These are phyloP conservation scores for Hirtodrosophila duncani DNA, from an alignment of 2,888 invertebrate species.

Conservation along the genomic window DNA sequence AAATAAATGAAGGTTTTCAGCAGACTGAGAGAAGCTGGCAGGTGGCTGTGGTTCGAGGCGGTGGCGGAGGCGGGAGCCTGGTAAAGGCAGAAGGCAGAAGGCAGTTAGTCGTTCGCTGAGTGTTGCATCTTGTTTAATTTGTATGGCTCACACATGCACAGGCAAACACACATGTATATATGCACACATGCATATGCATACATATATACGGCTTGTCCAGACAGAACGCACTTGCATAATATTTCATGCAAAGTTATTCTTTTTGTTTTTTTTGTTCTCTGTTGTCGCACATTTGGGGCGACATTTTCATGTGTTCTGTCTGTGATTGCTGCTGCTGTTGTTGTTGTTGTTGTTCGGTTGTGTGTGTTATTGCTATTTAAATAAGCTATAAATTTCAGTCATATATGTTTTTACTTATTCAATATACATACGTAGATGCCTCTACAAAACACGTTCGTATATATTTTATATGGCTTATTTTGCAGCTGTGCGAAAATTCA, in stretches of 20 bases:
- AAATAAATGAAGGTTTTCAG: neutral
- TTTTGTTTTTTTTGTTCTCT: slow-evolving; percentile 12
- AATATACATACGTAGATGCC: slow-evolving; percentile 18
- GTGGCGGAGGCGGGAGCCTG: neutral
- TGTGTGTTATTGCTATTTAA: slow-evolving; percentile 63
- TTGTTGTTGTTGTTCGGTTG: slow-evolving; percentile 28
- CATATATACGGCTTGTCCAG: slow-evolving; percentile 17
- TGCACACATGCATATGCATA: slow-evolving; percentile 9
- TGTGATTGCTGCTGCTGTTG: slow-evolving; percentile 62
- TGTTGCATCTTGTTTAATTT: slow-evolving; percentile 69
- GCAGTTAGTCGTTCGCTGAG: slow-evolving; percentile 45
- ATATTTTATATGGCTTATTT: slow-evolving; percentile 9
- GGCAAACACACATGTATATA: slow-evolving; percentile 8
- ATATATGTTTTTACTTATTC: no score
- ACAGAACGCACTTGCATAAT: slow-evolving; percentile 52
- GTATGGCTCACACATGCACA: slow-evolving; percentile 35
- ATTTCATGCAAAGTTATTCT: slow-evolving; percentile 39
- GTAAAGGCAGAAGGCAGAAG: slow-evolving; percentile 1
- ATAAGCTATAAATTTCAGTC: slow-evolving; percentile 71
- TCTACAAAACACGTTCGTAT: slow-evolving; percentile 8
- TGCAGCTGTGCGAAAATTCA: no score
- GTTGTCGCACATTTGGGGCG: slow-evolving; percentile 26
- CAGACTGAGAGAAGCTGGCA: slow-evolving; percentile 5
- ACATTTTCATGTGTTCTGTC: slow-evolving; percentile 54
- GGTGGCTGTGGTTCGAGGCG: slow-evolving; percentile 4